Evolutionary conservation across 2,113 vertebrate species (phyloP).

Genomic region (Benitochromis conjunctus): DNA sequence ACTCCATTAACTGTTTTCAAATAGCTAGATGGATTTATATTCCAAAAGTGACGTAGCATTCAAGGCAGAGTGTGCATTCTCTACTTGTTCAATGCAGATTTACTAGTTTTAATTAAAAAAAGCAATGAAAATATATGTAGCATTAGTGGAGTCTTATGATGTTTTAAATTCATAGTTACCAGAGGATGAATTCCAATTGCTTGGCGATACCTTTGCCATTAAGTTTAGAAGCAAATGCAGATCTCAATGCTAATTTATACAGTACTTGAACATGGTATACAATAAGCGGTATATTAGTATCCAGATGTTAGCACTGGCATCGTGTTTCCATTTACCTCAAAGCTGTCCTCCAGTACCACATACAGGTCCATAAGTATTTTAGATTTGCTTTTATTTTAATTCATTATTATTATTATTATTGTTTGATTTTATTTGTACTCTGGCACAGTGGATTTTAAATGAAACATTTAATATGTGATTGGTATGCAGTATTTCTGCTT

Average conservation of each 20-base stretch:
- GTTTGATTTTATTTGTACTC: not conserved
- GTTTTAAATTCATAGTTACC: not conserved
- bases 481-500: not conserved
- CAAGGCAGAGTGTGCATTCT: not conserved
- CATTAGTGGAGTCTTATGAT: not conserved
- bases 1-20: not conserved
- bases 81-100: not conserved
- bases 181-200: not conserved
- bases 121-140: not conserved
- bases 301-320: not conserved
- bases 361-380: not conserved
- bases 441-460: not conserved
- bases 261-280: not conserved
- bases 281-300: not conserved
- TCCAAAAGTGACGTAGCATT: not conserved
- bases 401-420: not conserved
- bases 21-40: not conserved
- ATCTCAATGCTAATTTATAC: not conserved
- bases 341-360: no score
- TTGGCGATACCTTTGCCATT: not conserved
- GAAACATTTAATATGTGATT: not conserved
- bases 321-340: not conserved
- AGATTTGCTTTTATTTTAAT: no score
- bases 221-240: not conserved
- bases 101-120: not conserved